Evolutionary conservation across 2,888 invertebrate species (phyloP).

Genomic region (Philhelius pedissequus): DNA sequence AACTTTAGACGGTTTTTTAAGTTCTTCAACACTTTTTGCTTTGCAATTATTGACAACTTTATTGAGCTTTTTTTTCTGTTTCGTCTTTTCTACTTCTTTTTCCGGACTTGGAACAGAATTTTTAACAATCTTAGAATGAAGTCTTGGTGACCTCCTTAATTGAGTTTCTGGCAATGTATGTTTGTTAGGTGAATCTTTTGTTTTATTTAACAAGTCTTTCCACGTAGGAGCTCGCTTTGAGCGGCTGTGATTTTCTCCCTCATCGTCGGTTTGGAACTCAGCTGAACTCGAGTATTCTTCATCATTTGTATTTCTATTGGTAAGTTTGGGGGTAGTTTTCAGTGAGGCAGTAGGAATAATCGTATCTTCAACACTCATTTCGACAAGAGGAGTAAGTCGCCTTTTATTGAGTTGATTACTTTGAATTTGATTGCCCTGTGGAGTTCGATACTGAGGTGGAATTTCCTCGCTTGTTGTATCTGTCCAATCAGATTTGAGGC

Average conservation of each 20-base stretch:
- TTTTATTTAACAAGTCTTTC: constrained; percentile 30
- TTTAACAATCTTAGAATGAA: not conserved
- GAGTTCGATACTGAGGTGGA: not conserved
- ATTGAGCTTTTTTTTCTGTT: not conserved
- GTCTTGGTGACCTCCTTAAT: not conserved
- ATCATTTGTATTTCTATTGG: not conserved
- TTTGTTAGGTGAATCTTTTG: not conserved
- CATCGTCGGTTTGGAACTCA: constrained; percentile 39
- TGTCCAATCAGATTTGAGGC: not conserved
- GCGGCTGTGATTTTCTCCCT: not conserved
- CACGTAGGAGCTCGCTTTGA: constrained; percentile 48
- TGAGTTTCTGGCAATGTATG: not conserved
- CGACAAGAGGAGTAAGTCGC: constrained; percentile 10
- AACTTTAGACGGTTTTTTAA: not conserved
- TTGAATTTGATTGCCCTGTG: not conserved
- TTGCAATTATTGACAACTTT: too few species aligned
- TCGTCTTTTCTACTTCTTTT: not conserved
- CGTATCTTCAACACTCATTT: not conserved
- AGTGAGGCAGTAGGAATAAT: not conserved
- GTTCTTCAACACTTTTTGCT: not conserved
- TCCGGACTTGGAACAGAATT: not conserved
- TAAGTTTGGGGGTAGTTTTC: not conserved
- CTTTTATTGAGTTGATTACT: not conserved
- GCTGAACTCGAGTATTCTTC: constrained; percentile 42
- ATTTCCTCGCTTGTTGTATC: not conserved